These are phyloP conservation scores for Harpagus bidentatus DNA, from an alignment of 2,113 vertebrate genomes.

Conservation along the genomic window DNA sequence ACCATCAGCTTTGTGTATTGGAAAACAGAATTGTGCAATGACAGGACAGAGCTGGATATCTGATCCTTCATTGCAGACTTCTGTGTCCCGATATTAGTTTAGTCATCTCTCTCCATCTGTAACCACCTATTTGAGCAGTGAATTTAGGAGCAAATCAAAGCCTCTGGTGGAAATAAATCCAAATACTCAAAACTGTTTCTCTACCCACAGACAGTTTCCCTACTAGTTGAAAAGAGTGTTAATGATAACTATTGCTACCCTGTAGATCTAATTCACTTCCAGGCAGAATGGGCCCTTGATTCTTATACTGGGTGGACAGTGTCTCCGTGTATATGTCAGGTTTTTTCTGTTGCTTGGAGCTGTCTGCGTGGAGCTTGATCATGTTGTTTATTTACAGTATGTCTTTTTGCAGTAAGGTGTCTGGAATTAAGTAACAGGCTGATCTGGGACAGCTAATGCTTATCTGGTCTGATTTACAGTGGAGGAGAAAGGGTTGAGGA, in stretches of 20 bases:
- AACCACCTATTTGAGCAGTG: background rate
- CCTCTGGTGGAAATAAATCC: background rate
- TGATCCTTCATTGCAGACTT: background rate
- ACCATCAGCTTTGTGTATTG: background rate
- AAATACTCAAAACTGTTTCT: background rate
- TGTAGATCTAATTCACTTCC: background rate
- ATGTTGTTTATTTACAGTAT: accelerated
- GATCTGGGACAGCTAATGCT: background rate
- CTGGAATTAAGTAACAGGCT: background rate
- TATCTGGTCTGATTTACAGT: background rate
- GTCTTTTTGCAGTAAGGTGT: background rate
- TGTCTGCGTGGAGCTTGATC: background rate
- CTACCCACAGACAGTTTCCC: background rate
- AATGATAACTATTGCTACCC: background rate
- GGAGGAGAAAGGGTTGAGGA: background rate
- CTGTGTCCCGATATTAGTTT: background rate
- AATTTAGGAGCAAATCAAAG: background rate
- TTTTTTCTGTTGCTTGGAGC: background rate
- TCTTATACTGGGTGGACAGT: background rate
- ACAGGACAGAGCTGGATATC: background rate
- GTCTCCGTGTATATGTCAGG: background rate
- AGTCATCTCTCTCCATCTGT: background rate
- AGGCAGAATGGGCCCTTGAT: background rate
- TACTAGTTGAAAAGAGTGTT: background rate
- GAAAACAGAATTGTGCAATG: background rate